phyloP scores from a whole-genome alignment of 2,888 invertebrate species.

The Hofmannophila pseudospretella region DNA sequence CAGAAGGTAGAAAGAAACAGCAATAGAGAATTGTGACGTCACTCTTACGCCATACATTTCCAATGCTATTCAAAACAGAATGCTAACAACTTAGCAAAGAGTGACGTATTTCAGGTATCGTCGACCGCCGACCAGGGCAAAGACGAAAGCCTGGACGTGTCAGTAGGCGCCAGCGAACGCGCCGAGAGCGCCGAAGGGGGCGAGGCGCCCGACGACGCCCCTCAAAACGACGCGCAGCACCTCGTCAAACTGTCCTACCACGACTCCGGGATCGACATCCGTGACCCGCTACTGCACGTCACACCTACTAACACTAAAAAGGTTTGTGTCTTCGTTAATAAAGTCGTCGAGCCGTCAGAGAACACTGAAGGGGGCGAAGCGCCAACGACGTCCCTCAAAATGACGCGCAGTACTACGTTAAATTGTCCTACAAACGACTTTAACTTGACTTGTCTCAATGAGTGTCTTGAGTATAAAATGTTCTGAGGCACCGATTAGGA shows the following conservation, averaged over 20 bases:
- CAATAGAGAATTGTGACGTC: no score
- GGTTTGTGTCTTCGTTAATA: slow-evolving; percentile 44
- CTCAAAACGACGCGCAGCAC: slow-evolving; percentile 63
- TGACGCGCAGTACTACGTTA: no score
- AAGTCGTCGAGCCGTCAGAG: no score
- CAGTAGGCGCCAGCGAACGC: slow-evolving; percentile 30
- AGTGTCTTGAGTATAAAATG: no score
- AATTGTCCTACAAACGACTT: no score
- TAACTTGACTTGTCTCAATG: no score
- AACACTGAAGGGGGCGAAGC: no score
- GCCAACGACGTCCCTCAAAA: no score
- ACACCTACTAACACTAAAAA: slow-evolving; percentile 82
- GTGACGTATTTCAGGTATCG: slow-evolving; percentile 46
- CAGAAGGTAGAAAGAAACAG: no score
- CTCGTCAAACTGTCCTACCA: slow-evolving; percentile 91
- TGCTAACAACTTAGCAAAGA: background rate
- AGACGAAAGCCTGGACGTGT: slow-evolving; percentile 52
- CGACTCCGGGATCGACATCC: slow-evolving; percentile 93
- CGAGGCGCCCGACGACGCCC: slow-evolving; percentile 61
- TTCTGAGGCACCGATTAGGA: no score
- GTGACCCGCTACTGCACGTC: slow-evolving; percentile 84
- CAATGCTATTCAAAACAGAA: no score
- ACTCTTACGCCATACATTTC: no score
- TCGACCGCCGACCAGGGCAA: slow-evolving; percentile 58
- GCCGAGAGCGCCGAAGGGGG: slow-evolving; percentile 40